Evolutionary conservation across 2,797 vertebrate species (phyloP).

Genomic region (Sebastes oblongus): DNA sequence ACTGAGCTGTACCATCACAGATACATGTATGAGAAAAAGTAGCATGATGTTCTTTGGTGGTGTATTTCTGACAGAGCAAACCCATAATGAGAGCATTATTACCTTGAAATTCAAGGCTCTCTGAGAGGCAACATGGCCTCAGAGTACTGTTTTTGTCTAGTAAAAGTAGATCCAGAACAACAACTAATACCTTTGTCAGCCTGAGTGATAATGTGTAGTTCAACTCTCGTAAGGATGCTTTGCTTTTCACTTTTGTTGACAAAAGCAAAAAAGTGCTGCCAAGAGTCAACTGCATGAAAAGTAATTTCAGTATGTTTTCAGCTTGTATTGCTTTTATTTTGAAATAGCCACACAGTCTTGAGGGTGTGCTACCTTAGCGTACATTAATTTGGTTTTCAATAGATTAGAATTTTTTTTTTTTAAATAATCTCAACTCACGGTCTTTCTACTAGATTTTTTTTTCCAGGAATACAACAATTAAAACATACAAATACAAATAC

Average conservation of each 20-base stretch:
- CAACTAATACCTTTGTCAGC: not conserved
- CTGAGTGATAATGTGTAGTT: not conserved
- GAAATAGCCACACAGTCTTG: not conserved
- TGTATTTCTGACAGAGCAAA: not conserved
- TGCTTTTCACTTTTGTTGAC: not conserved
- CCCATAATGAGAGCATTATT: not conserved
- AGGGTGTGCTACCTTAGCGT: not conserved
- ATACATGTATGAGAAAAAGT: not conserved
- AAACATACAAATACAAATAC: not conserved
- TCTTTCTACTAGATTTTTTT: not conserved
- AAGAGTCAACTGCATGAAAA: not conserved
- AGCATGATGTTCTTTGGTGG: slow-evolving; percentile 8
- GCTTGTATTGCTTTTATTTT: not conserved
- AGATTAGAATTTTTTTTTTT: not conserved
- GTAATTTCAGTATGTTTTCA: not conserved
- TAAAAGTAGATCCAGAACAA: not conserved
- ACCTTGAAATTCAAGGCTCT: not conserved
- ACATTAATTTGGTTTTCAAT: not conserved
- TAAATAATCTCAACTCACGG: not conserved
- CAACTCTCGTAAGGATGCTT: not conserved
- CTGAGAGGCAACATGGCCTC: not conserved
- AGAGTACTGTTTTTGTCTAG: not conserved
- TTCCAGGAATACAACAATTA: not conserved
- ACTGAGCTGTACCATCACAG: not conserved
- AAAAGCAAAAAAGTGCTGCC: not conserved